Base-by-base conservation (phyloP, 2,888 invertebrate species). In the Idaea aversata region DNA sequence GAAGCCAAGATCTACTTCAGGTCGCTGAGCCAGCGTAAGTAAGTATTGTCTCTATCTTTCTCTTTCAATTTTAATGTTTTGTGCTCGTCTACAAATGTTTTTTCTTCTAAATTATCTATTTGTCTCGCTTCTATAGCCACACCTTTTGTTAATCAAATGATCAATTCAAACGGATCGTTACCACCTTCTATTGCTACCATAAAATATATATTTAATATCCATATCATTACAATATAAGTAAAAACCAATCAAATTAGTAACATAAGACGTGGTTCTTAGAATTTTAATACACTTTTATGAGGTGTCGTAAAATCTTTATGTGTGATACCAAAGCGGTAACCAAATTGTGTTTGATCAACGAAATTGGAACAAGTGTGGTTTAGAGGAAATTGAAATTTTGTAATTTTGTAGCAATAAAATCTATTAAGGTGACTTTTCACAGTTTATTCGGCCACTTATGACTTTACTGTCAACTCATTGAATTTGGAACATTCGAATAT, bases 141-240 rank as follows among this genome's bases (percentile, higher is more conserved):
- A 47, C 47, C 6, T 47, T 47, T 47, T 10, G 10, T 10, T 47
- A 47, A 47, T 47, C 7, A 47, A 47, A 47, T 13, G 13, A 13
- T 47, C 47, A 7, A 10, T 69, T 67, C 66, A 66, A 63, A 62
- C 47, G 71, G 63, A 67, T 71, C 67, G 66, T 75, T 67, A 74
- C 47, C 47, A 13, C 47, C 47, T 47, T 77, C 73, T 75, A 77
- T 72, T 63, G 66, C 57, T 38, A 66, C 69, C 66, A 73, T 77
- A 75, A 78, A 80, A 76, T 75, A 59, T 67, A 65, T 66, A 47
- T 70, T 68, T 67, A 63, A 67, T 70, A 63, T 62, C 38, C 63
- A 59, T 65, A 57, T 67, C 67, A 66, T 62, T 66, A 65, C 61
- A 67, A 69, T 69, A 67, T 64, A 61, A 58, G 69, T 71, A 64